Conservation (phyloP, 64 coral and sea anemone genomes). For the Porites australiensis region DNA sequence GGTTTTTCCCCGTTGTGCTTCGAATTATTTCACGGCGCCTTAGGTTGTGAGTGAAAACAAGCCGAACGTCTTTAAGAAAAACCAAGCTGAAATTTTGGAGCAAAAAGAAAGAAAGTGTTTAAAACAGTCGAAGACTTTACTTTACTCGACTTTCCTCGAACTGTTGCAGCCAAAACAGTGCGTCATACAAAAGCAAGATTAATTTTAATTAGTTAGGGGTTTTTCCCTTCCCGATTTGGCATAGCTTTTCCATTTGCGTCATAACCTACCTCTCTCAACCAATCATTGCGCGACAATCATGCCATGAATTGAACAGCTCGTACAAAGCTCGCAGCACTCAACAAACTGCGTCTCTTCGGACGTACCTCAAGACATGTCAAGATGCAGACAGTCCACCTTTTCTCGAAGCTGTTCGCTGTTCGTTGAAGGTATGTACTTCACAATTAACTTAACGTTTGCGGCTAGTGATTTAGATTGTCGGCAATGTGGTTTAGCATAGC, state of each 20-base stretch:
- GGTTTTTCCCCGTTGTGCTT: not conserved
- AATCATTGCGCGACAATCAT: not conserved
- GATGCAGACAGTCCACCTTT: no score
- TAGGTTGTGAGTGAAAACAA: conserved; percentile 4
- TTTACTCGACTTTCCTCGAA: not conserved
- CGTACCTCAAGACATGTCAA: no score
- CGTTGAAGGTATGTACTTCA: not conserved
- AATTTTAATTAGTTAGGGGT: no score
- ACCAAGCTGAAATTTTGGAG: not conserved
- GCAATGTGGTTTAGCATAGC: conserved; percentile 6
- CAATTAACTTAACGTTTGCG: not conserved
- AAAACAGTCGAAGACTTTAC: not conserved
- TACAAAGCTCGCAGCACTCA: not conserved
- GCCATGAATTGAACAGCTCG: not conserved
- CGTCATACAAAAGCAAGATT: not conserved
- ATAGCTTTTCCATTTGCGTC: not conserved
- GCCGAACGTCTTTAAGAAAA: not conserved
- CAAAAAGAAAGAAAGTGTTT: not conserved
- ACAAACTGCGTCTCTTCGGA: not conserved
- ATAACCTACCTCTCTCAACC: not conserved
- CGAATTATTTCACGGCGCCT: not conserved
- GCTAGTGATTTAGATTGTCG: not conserved
- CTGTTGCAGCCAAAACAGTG: not conserved
- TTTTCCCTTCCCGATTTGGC: conserved; percentile 12
- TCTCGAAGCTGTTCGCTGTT: not conserved